Conservation (phyloP, 2,888 invertebrate genomes). For the Coronaproctus castanopsis region DNA sequence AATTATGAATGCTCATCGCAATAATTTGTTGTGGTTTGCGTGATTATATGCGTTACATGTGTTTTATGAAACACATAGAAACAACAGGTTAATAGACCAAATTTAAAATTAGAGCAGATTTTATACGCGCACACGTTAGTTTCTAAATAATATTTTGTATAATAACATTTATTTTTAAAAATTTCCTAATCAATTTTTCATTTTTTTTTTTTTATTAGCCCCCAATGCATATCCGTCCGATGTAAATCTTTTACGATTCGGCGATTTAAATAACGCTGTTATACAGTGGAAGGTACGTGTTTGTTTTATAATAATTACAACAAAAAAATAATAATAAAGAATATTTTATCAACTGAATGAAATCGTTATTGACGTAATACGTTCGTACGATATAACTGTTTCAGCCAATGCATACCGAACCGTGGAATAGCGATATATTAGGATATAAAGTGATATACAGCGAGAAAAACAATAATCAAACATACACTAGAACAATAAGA, state of each 20-base stretch:
- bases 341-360: neutral
- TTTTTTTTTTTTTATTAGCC: neutral
- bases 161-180: too few relatives aligned
- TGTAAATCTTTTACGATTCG: neutral
- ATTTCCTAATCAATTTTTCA: too few relatives aligned
- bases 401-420: neutral
- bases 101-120: too few relatives aligned
- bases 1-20: too few relatives aligned
- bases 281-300: neutral
- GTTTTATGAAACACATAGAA: too few relatives aligned
- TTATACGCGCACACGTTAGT: too few relatives aligned
- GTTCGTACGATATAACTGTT: too few relatives aligned
- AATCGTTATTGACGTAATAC: too few relatives aligned
- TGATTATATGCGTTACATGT: too few relatives aligned
- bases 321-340: neutral
- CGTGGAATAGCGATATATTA: conserved; percentile 27
- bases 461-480: conserved; percentile 18
- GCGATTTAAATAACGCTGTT: neutral
- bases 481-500: conserved; percentile 20
- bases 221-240: neutral
- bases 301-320: neutral
- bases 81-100: too few relatives aligned
- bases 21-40: too few relatives aligned
- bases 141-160: too few relatives aligned
- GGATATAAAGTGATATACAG: conserved; percentile 31